phyloP scores from a whole-genome alignment of 2,797 vertebrate genomes.

The Streptopelia turtur region DNA sequence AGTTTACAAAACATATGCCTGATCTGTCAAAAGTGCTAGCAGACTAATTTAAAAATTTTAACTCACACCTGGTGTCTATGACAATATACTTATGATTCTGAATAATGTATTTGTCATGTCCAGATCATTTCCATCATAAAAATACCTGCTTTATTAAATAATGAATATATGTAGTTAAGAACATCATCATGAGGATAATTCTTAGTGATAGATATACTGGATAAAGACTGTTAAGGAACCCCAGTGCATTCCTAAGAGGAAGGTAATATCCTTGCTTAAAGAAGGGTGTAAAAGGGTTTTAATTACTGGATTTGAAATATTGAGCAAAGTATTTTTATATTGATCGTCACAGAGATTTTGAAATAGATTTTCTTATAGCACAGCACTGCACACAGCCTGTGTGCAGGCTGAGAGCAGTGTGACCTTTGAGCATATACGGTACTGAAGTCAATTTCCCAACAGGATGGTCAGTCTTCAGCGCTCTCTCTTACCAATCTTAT shows the following conservation, averaged over 20 bases:
- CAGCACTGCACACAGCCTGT: not conserved
- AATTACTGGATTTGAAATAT: conserved; percentile 39
- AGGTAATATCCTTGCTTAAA: conserved; percentile 7
- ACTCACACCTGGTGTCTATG: conserved; percentile 28
- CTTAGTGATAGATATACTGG: conserved; percentile 46
- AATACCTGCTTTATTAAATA: conserved; percentile 64
- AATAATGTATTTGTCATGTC: conserved; percentile 61
- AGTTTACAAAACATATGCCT: not conserved
- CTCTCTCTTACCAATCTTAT: not conserved
- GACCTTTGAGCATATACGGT: not conserved
- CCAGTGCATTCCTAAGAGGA: not conserved
- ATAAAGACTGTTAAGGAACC: conserved; percentile 14
- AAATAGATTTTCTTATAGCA: not conserved
- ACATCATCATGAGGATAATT: conserved; percentile 58
- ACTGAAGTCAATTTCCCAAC: not conserved
- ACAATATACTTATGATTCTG: conserved; percentile 38
- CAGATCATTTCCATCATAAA: conserved; percentile 51
- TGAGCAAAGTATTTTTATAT: not conserved
- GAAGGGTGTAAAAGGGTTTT: not conserved
- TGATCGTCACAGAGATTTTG: not conserved
- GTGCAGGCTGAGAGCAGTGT: not conserved
- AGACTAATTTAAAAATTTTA: conserved; percentile 35
- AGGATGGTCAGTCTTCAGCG: not conserved
- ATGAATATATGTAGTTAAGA: conserved; percentile 56
- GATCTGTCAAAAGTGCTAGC: conserved; percentile 12